Percentiles rank a stretch among this genome's conserved stretches.
Evolutionary conservation across 2,797 vertebrate genomes (phyloP).

Genomic region (Anniella stebbinsi): DNA sequence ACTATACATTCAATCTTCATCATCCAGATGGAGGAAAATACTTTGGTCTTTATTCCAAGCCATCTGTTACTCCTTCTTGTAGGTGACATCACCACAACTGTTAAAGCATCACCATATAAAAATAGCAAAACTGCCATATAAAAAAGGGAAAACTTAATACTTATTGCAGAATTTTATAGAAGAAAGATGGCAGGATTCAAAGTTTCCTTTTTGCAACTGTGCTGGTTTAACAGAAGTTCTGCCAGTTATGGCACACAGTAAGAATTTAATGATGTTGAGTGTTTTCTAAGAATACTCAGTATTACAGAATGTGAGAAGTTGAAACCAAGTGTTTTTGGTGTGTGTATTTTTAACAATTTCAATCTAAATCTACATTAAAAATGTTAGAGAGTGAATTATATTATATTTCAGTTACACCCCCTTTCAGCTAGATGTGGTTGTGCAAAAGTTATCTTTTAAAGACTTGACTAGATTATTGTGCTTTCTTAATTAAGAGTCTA

Average conservation of each 20-base stretch:
- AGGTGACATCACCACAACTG: constrained; percentile 62
- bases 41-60: constrained; percentile 66
- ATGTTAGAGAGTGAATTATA: not conserved
- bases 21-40: constrained; percentile 56
- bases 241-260: constrained; percentile 53
- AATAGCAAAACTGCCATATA: constrained; percentile 58
- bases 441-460: constrained; percentile 21
- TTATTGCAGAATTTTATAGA: constrained; percentile 59
- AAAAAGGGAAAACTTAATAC: constrained; percentile 61
- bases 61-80: constrained; percentile 60
- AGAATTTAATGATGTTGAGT: constrained; percentile 46
- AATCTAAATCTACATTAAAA: constrained; percentile 26
- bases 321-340: constrained; percentile 18
- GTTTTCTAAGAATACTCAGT: constrained; percentile 36
- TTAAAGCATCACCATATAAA: constrained; percentile 63
- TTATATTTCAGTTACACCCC: not conserved
- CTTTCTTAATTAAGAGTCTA: constrained; percentile 29
- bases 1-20: constrained; percentile 37
- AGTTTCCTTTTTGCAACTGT: constrained; percentile 55
- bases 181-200: constrained; percentile 66
- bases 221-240: constrained; percentile 55
- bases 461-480: not conserved
- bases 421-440: not conserved
- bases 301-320: constrained; percentile 40
- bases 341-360: constrained; percentile 32